Evolutionary conservation across 2,113 vertebrate species (phyloP).

Genomic region (Alligator mississippiensis): DNA sequence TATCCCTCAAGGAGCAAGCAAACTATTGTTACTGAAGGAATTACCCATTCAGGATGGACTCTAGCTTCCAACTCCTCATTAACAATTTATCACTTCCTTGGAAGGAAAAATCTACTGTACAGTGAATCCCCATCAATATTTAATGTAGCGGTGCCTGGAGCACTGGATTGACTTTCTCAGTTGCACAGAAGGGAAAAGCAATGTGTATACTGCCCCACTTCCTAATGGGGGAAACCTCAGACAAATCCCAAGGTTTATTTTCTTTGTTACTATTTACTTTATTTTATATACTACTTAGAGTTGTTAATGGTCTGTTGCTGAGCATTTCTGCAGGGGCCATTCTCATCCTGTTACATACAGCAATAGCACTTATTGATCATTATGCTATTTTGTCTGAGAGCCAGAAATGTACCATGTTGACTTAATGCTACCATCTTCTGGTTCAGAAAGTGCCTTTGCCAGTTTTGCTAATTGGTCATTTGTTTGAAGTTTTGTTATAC

Average conservation of each 20-base stretch:
- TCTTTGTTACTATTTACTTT: slow-evolving; percentile 56
- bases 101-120: slow-evolving; percentile 77
- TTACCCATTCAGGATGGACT: slow-evolving; percentile 75
- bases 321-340: slow-evolving; percentile 49
- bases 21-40: slow-evolving; percentile 76
- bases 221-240: slow-evolving; percentile 52
- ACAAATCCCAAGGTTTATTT: slow-evolving; percentile 70
- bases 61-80: slow-evolving; percentile 76
- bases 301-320: slow-evolving; percentile 69
- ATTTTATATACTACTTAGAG: slow-evolving; percentile 50
- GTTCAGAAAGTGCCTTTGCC: slow-evolving; percentile 49
- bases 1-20: slow-evolving; percentile 66
- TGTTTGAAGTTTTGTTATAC: neutral
- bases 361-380: slow-evolving; percentile 58
- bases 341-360: slow-evolving; percentile 49
- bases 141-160: slow-evolving; percentile 78
- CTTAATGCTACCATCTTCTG: slow-evolving; percentile 44
- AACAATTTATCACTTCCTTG: slow-evolving; percentile 84
- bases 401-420: slow-evolving; percentile 38
- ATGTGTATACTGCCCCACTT: slow-evolving; percentile 60
- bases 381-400: slow-evolving; percentile 7
- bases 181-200: slow-evolving; percentile 67
- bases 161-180: slow-evolving; percentile 71
- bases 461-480: neutral
- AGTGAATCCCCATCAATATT: slow-evolving; percentile 81